Base-by-base conservation (phyloP, 2,888 invertebrate species). In the Diogma glabrata region DNA sequence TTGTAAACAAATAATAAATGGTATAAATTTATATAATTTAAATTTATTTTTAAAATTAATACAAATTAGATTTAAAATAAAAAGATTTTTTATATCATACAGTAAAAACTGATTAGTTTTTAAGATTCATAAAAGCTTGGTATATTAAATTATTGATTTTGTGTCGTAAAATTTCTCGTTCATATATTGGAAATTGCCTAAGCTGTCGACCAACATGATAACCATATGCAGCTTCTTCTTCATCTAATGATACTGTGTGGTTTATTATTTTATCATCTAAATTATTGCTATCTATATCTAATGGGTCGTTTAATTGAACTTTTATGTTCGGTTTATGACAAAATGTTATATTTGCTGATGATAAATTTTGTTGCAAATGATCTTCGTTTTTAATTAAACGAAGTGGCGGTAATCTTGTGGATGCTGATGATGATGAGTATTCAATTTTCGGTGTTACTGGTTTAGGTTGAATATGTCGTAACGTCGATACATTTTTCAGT, bases 91-190 rank as follows among this genome's bases (percentile, higher is more conserved):
- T 36, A 36, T 36, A 36, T n/a, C 20, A 20, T 28, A 40, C 23
- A 43, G 14, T 43, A 22, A 43, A 43, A 43, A 22, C 23, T 43
- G 23, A 43, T 43, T 43, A 43, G 43, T 14, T 43, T n/a, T 43
- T 43, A 22, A 43, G 43, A 22, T 43, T 43, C 43, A 43, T 43
- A 14, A 43, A 43, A 3, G 43, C 43, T 43, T 43, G 22, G 14
- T 22, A 43, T 22, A 43, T 43, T 43, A 43, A 43, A 43, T 23
- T 43, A 43, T 43, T 43, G 23, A 43, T 43, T 43, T 43, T 43
- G 43, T 43, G 22, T 14, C 43, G 43, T 43, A 43, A 43, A 43
- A 43, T 43, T 22, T 43, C 43, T 3, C 43, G 43, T 43, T 43
- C 43, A 9, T 43, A 43, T 8, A 43, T 43, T 9, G 43, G 43